These are phyloP conservation scores for Anoplophora glabripennis DNA, from an alignment of 1,140 invertebrate species.

Conservation along the genomic window DNA sequence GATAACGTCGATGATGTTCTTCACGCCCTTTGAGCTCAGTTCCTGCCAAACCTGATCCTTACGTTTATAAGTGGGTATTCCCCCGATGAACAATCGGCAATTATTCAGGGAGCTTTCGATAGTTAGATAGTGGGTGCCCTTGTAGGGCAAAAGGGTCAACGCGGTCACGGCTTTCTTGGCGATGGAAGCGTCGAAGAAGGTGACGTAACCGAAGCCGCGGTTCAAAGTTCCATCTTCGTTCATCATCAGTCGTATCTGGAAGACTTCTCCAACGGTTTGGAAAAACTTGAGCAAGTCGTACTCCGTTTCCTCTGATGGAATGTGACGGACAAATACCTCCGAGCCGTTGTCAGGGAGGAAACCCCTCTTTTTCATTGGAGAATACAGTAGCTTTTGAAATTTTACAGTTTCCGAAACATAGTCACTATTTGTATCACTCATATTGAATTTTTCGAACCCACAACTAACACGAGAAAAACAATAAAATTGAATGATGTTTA, in stretches of 20 bases:
- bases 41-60: constrained; percentile 68
- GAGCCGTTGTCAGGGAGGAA: constrained; percentile 1
- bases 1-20: constrained; percentile 64
- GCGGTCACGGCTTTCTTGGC: constrained; percentile 13
- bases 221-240: constrained; percentile 5
- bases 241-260: constrained; percentile 25
- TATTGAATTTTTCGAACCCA: no score
- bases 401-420: background rate
- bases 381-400: constrained; percentile 1
- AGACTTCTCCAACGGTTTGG: constrained; percentile 18
- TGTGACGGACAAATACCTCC: constrained; percentile 21
- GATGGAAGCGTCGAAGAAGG: constrained; percentile 19
- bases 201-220: constrained; percentile 27
- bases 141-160: constrained; percentile 9
- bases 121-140: background rate
- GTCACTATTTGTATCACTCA: no score
- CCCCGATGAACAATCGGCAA: constrained; percentile 78
- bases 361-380: background rate
- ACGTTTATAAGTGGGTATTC: constrained; percentile 70
- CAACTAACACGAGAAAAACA: no score
- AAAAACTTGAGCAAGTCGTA: constrained; percentile 24
- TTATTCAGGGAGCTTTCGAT: constrained; percentile 57
- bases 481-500: no score
- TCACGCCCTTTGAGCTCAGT: constrained; percentile 59
- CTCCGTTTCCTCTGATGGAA: constrained; percentile 18